phyloP scores from a whole-genome alignment of 92 coral and sea anemone species.

The Paramuricea clavata region DNA sequence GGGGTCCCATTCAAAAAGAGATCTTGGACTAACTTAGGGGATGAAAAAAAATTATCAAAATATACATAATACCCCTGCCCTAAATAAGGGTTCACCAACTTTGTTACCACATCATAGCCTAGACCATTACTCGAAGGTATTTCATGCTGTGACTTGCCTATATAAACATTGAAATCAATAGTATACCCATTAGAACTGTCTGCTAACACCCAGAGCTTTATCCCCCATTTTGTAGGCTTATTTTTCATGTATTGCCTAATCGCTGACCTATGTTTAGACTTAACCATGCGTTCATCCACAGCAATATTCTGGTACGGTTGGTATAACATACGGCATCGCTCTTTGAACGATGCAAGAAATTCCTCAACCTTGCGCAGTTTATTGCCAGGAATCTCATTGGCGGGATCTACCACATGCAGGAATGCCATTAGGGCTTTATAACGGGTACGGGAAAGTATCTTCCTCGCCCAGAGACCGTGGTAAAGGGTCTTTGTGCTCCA shows the following conservation, averaged over 20 bases:
- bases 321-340: slow-evolving; percentile 59
- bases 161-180: slow-evolving; percentile 62
- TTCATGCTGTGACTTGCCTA: slow-evolving; percentile 68
- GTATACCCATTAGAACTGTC: slow-evolving; percentile 77
- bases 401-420: slow-evolving; percentile 75
- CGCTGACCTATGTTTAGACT: slow-evolving; percentile 73
- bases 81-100: slow-evolving; percentile 46
- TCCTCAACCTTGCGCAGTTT: slow-evolving; percentile 67
- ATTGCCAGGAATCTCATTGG: slow-evolving; percentile 53
- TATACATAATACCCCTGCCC: too few species aligned
- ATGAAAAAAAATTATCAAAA: too few species aligned
- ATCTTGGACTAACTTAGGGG: too few species aligned
- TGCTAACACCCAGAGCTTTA: slow-evolving; percentile 67
- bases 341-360: slow-evolving; percentile 68
- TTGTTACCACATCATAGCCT: slow-evolving; percentile 77
- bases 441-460: slow-evolving; percentile 47
- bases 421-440: slow-evolving; percentile 72
- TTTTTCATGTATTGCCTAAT: slow-evolving; percentile 69
- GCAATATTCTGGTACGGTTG: slow-evolving; percentile 77
- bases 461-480: slow-evolving; percentile 84
- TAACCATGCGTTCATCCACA: slow-evolving; percentile 73
- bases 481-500: slow-evolving; percentile 77
- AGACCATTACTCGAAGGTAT: slow-evolving; percentile 67
- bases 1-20: too few species aligned
- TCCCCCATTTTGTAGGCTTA: slow-evolving; percentile 62